Base-by-base conservation (phyloP, 2,797 vertebrate genomes). In the Petrocephalus sullivani region DNA sequence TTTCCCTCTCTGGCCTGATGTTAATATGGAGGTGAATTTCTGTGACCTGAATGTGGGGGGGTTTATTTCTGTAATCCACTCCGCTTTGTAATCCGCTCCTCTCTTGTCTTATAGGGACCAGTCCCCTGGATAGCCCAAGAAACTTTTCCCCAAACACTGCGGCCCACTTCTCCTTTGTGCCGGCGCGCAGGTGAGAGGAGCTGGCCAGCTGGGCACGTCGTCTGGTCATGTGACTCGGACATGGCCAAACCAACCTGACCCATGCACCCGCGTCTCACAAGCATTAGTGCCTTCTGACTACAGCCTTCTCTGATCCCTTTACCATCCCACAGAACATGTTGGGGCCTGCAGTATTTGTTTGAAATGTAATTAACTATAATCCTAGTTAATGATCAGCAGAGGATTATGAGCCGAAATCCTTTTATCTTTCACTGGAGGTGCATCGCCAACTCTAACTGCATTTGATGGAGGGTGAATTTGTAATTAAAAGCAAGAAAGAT, bases 111-210 rank as follows among this genome's bases (percentile, higher is more conserved):
- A 88, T 94, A 99, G 98, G 98, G 87, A 97, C 96, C 95, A 99
- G 98, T 93, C 98, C 98, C 1, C 91, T 98, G 96, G 98, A 99
- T 93, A 99, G 98, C 90, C 98, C 98, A 88, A 95, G 98, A 53
- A 99, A 98, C 94, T 99, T 99, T 93, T 99, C 98, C 92, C 98
- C 98, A 57, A 99, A 95, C 95, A 95, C 98, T 16, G 97, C 97
- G 51, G 98, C 97, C 89, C 98, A 99, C 92, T 99, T 99, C 95
- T 98, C 98, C 92, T 99, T 99, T 90, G 95, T 98, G 90, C 97
- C 98, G 90, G 97, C 97, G 2, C 96, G 98, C 92, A 99, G 98
- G 98, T 99, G 95, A 97, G 97, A 81, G 67, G 64, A 3, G 57
- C 4, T 83, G 4, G 23, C 49, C 28, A 46, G 16, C 64, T 57